Percentiles rank a stretch among this genome's conserved stretches.
These are phyloP conservation scores for Zaprionus capensis DNA, from an alignment of 1,140 invertebrate species.

Conservation along the genomic window DNA sequence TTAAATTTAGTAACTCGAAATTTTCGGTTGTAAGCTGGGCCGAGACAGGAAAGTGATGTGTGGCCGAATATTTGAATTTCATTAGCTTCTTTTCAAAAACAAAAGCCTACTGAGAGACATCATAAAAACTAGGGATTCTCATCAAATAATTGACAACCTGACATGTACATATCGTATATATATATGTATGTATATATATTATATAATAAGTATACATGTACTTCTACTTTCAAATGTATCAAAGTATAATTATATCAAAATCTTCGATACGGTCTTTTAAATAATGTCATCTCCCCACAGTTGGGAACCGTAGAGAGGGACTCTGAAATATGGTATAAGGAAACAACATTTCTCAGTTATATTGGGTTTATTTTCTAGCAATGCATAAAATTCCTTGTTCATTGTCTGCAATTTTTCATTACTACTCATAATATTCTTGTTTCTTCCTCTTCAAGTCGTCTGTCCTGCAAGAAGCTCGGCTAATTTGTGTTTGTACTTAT, in stretches of 20 bases:
- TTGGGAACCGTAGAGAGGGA: too few species aligned
- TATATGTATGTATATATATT: too few species aligned
- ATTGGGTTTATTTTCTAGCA: slow-evolving; percentile 51
- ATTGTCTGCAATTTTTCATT: slow-evolving; percentile 68
- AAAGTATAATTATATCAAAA: too few species aligned
- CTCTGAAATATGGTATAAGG: neutral
- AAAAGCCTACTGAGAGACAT: slow-evolving; percentile 21
- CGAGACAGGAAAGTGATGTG: slow-evolving; percentile 37
- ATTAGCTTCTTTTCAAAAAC: neutral
- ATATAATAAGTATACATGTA: too few species aligned
- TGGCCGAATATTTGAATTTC: neutral
- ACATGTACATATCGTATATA: too few species aligned
- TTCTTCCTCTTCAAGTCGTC: slow-evolving; percentile 15
- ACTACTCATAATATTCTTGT: slow-evolving; percentile 44
- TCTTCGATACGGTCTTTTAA: too few species aligned
- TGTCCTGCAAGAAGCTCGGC: slow-evolving; percentile 44
- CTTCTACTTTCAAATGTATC: too few species aligned
- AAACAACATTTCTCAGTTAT: neutral
- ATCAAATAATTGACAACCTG: too few species aligned
- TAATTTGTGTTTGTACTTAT: slow-evolving; percentile 35
- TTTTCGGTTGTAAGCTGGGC: slow-evolving; percentile 37
- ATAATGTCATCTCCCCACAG: neutral
- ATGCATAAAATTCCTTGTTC: slow-evolving; percentile 73
- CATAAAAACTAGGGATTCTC: too few species aligned
- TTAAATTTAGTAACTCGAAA: slow-evolving; percentile 43